These are phyloP conservation scores for Dermochelys coriacea DNA, from an alignment of 2,797 vertebrate species.

Conservation along the genomic window DNA sequence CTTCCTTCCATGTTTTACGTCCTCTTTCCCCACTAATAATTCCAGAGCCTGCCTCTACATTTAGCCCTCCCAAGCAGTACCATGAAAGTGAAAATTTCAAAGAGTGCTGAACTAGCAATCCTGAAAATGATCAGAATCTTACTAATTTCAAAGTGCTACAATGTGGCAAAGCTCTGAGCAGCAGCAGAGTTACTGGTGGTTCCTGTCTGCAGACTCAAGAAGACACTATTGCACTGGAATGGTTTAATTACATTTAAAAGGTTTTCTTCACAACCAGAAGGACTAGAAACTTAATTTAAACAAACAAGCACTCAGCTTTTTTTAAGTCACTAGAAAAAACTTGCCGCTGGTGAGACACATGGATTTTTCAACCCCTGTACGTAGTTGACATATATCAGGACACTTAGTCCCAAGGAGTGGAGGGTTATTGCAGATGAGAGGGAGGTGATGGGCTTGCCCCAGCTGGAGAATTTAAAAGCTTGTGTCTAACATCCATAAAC, in stretches of 20 bases:
- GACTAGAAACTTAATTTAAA: not conserved
- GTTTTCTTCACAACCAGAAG: not conserved
- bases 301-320: not conserved
- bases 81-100: not conserved
- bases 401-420: not conserved
- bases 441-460: not conserved
- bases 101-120: not conserved
- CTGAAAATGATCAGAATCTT: not conserved
- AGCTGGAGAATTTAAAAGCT: not conserved
- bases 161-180: not conserved
- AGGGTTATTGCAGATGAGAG: not conserved
- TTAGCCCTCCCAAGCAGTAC: not conserved
- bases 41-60: not conserved
- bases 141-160: not conserved
- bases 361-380: not conserved
- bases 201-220: not conserved
- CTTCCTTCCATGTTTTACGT: not conserved
- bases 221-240: not conserved
- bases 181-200: not conserved
- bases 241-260: not conserved
- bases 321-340: not conserved
- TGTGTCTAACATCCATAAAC: not conserved
- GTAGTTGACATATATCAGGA: not conserved
- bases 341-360: not conserved
- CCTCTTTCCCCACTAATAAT: not conserved